These are phyloP conservation scores for Gymnocheta viridis DNA, from an alignment of 2,888 invertebrate genomes.

Conservation along the genomic window DNA sequence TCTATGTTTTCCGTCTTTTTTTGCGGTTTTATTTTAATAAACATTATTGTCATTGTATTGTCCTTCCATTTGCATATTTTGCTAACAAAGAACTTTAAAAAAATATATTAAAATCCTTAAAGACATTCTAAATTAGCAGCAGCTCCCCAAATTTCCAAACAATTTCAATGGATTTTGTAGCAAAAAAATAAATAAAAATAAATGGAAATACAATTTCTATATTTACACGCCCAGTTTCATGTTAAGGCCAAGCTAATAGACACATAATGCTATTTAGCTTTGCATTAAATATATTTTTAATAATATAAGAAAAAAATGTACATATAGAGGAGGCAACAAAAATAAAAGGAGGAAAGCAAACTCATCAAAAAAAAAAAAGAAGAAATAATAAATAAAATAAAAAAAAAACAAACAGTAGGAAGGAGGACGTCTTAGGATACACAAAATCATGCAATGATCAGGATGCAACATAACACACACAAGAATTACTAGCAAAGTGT, in stretches of 20 bases:
- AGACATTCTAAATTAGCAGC: conserved; percentile 25
- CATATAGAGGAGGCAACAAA: conserved; percentile 1
- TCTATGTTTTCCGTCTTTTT: background rate
- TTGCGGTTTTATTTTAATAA: conserved; percentile 27
- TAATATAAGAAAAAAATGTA: background rate
- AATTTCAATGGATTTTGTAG: conserved; percentile 52
- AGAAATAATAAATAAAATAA: background rate
- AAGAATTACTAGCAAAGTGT: too few species aligned
- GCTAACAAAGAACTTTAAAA: conserved; percentile 40
- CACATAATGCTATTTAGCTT: background rate
- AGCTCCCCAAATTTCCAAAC: conserved; percentile 8
- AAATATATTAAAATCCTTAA: conserved; percentile 28
- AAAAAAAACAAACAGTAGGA: background rate
- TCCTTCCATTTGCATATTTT: conserved; percentile 65
- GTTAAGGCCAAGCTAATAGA: conserved; percentile 59
- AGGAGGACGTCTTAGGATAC: too few species aligned
- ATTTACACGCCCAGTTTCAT: conserved; percentile 64
- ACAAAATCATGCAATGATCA: too few species aligned
- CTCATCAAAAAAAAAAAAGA: background rate
- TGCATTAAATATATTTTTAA: background rate
- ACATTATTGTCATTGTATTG: conserved; percentile 26
- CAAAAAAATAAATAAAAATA: background rate
- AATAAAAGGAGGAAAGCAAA: conserved; percentile 7
- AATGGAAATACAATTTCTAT: conserved; percentile 46
- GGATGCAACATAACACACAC: too few species aligned